A percentile compares a stretch with the other conserved stretches of the same genome.
Evolutionary conservation across 64 coral and sea anemone species (phyloP).

Genomic region (Pocillopora verrucosa): DNA sequence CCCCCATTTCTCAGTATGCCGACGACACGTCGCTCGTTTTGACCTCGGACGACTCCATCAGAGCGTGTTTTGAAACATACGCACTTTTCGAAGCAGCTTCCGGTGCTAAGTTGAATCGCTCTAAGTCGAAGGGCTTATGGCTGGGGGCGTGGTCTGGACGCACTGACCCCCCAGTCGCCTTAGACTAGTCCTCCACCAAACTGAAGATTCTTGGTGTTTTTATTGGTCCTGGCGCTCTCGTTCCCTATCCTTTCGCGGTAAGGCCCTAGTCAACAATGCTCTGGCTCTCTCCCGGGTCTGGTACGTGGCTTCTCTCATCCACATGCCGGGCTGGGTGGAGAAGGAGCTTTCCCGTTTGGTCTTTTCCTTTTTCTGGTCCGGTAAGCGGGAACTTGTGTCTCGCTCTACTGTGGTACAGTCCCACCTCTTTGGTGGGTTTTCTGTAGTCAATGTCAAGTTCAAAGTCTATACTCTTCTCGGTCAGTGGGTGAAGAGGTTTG

Average conservation of each 20-base stretch:
- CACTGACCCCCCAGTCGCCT: constrained; percentile 10
- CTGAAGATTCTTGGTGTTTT: constrained; percentile 22
- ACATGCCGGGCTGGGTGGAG: too few relatives aligned
- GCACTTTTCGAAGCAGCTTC: neutral
- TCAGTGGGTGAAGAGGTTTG: too few relatives aligned
- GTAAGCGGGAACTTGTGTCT: neutral
- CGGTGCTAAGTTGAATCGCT: constrained; percentile 11
- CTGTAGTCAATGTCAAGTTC: neutral
- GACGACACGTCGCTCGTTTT: too few relatives aligned
- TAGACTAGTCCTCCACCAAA: neutral
- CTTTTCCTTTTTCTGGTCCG: too few relatives aligned
- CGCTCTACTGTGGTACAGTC: neutral
- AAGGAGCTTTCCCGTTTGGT: too few relatives aligned
- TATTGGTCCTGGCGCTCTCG: constrained; percentile 33
- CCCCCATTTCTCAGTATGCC: too few relatives aligned
- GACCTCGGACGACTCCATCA: too few relatives aligned
- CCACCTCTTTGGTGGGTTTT: neutral
- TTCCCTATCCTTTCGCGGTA: neutral
- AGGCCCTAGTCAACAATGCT: constrained; percentile 20
- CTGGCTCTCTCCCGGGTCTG: too few relatives aligned
- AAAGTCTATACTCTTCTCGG: neutral
- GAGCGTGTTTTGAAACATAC: too few relatives aligned
- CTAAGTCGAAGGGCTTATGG: constrained; percentile 58
- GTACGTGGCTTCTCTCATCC: too few relatives aligned
- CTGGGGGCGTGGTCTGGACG: constrained; percentile 14